Evolutionary conservation across 1,140 invertebrate species (phyloP), one percentile per base, ranked within the genome.

Genomic region (Coelopa frigida): DNA sequence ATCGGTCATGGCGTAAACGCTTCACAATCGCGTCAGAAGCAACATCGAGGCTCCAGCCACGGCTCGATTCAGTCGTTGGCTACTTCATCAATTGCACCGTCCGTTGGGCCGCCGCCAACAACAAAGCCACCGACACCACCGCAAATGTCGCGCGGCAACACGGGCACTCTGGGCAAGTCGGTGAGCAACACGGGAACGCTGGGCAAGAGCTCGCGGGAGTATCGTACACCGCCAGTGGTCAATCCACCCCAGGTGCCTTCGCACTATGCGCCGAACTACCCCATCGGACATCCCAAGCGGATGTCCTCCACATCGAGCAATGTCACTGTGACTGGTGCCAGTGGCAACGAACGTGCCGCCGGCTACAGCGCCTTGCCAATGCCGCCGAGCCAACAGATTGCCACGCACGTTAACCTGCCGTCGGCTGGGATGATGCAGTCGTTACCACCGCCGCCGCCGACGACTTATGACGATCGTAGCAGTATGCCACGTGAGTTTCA

Each of bases 101-200:
- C 71, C 14, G 81, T 83, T 55, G 75, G 82, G 33, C 89, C 91
- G 11, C 89, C 93, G 5, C 93, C 93, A 3, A 96, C 89, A 1
- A 91, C 89, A 0, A 93, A 94, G 72, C 94, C 93, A 17, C 92
- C 93, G 1, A 97, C 93, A 3, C 94, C 94, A 23, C 93, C 93
- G 4, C 86, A 89, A 61, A 79, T 84, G 46, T 79, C 80, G 11
- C 74, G 87, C 50, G 82, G 66, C 44, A 50, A 70, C 59, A 54
- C 68, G 60, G 58, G 74, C 58, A 70, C 65, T 20, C n/a, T 63
- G 70, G 75, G 76, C 26, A 78, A 78, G 50, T 75, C 75, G 3
- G 57, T 68, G 27, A 66, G 66, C 43, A 68, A 65, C 44, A 73
- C 73, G 49, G 79, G 81, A 36, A 84, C 79, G 17, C 62, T 87